Evolutionary conservation across 2,113 vertebrate genomes (phyloP).

Genomic region (Chaenogobius annularis): DNA sequence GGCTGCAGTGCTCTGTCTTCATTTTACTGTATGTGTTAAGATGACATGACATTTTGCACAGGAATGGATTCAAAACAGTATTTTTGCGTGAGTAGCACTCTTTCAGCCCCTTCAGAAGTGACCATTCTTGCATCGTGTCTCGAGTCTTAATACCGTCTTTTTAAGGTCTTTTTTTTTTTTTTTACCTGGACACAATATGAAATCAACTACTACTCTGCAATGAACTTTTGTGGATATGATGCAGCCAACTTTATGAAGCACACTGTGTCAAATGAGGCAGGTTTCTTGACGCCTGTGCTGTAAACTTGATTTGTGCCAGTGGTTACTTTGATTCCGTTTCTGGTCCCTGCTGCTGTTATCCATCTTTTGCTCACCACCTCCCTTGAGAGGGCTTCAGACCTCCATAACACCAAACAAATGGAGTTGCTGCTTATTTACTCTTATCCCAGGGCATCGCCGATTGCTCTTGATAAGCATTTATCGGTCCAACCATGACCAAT

Average conservation of each 20-base stretch:
- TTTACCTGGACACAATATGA: slow-evolving; percentile 60
- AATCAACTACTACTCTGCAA: slow-evolving; percentile 60
- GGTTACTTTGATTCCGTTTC: slow-evolving; percentile 24
- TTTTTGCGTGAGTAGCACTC: slow-evolving; percentile 63
- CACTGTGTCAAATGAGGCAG: slow-evolving; percentile 72
- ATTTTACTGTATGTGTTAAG: slow-evolving; percentile 92
- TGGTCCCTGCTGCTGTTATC: slow-evolving; percentile 29
- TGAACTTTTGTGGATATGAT: slow-evolving; percentile 62
- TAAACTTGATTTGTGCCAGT: slow-evolving; percentile 72
- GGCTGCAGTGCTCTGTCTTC: slow-evolving; percentile 85
- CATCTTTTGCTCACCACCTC: slow-evolving; percentile 41
- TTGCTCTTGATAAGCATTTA: slow-evolving; percentile 57
- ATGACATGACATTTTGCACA: slow-evolving; percentile 45
- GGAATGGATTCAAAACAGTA: slow-evolving; percentile 80
- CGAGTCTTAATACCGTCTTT: slow-evolving; percentile 55
- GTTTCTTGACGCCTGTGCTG: slow-evolving; percentile 54
- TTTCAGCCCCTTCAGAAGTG: slow-evolving; percentile 43
- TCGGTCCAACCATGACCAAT: slow-evolving; percentile 57
- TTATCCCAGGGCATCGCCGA: slow-evolving; percentile 57
- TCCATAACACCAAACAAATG: slow-evolving; percentile 65
- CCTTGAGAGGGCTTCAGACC: slow-evolving; percentile 54
- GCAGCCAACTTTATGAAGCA: slow-evolving; percentile 64
- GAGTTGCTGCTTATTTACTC: slow-evolving; percentile 72
- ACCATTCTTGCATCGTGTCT: slow-evolving; percentile 61
- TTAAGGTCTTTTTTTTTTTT: slow-evolving; percentile 35